These are phyloP conservation scores for Tinea pellionella DNA, from an alignment of 2,888 invertebrate genomes.

Conservation along the genomic window DNA sequence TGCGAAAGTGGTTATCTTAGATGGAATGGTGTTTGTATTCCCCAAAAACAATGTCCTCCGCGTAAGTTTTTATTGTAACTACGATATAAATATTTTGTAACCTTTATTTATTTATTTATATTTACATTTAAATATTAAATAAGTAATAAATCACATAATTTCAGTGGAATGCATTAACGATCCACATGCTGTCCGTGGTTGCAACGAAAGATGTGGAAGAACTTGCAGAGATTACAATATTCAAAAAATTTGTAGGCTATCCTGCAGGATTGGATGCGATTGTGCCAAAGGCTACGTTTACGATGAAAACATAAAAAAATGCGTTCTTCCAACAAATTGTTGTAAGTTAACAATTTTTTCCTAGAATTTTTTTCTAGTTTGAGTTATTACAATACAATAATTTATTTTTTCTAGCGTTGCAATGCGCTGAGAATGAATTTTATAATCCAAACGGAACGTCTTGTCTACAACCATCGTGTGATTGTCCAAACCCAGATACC, in stretches of 20 bases:
- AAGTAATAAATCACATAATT: neutral
- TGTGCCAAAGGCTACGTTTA: slow-evolving; percentile 17
- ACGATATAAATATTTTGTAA: too few species aligned
- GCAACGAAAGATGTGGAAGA: slow-evolving; percentile 14
- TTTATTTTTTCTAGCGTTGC: too few species aligned
- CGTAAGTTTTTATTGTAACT: neutral
- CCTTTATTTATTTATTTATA: neutral
- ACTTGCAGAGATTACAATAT: too few species aligned
- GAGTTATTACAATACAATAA: too few species aligned
- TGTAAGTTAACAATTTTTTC: too few species aligned
- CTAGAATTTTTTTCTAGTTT: too few species aligned
- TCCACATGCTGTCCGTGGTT: slow-evolving; percentile 15
- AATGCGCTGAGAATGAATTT: slow-evolving; percentile 22
- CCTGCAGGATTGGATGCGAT: slow-evolving; percentile 17
- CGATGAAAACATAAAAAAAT: slow-evolving; percentile 16
- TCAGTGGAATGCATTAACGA: slow-evolving; percentile 14
- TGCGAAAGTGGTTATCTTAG: slow-evolving; percentile 7
- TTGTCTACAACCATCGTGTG: slow-evolving; percentile 18
- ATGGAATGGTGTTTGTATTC: slow-evolving; percentile 1
- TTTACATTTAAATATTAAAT: too few species aligned
- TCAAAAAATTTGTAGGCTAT: too few species aligned
- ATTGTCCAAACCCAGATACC: neutral
- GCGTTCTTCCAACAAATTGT: slow-evolving; percentile 17
- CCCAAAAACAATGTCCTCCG: slow-evolving; percentile 1
- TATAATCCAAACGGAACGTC: slow-evolving; percentile 28